Base-by-base conservation (phyloP, 2,113 vertebrate genomes). In the Rana temporaria region DNA sequence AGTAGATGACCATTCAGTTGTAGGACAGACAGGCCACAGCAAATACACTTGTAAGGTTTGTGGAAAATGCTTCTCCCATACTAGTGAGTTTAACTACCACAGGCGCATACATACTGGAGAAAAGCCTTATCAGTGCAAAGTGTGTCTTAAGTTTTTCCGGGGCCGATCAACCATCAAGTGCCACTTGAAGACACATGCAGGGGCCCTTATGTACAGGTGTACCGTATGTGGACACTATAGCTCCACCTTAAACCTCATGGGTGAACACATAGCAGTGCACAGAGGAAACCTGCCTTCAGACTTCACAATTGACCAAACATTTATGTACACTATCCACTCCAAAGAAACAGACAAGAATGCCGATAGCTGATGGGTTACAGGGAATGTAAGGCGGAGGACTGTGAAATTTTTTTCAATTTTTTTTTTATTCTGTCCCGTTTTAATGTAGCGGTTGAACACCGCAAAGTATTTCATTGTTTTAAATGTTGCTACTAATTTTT, bases 151-250 rank as follows among this genome's bases (percentile, higher is more conserved):
- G 70, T 99, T 98, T 91, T 99, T 99, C 93, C 93, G 98, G 0
- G 98, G 98, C 4, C 97, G 98, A 74, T 99, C 97, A 17, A 99
- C 98, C 86, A 99, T 99, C 93, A 99, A 98, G 91, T 99, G 97
- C 90, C 98, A 99, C 94, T 92, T 99, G 90, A 96, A 98, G 95
- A 99, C 98, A 0, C 98, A 99, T 86, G 94, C 97, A 0, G 98
- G 98, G 0, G 98, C 98, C 0, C 96, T 98, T 56, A 99, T 98
- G 98, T 99, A 99, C 89, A 96, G 97, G 88, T 99, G 98, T 90
- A 98, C 97, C 0, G 91, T 97, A 42, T 99, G 98, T 2, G 95
- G 97, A 38, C 96, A 98, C 20, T 98, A 95, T 91, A 98, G 97
- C 91, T 99, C 98, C 83, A 99, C 97, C 0, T 95, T 99, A 71